Conservation (phyloP, 2,113 vertebrate genomes). For the Lucifuga dentata region DNA sequence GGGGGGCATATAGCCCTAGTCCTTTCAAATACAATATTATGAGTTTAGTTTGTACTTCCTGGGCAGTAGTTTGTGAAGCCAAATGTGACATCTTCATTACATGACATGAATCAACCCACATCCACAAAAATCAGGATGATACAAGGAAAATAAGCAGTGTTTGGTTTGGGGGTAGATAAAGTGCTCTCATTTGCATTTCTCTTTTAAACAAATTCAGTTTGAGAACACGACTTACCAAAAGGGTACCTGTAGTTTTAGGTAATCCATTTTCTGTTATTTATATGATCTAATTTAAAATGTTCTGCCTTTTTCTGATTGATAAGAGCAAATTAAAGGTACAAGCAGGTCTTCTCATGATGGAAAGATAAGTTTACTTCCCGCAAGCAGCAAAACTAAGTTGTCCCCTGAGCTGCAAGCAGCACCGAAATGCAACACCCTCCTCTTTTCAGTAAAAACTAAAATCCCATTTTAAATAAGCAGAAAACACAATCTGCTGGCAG, state of each 20-base stretch:
- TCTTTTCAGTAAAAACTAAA: constrained; percentile 69
- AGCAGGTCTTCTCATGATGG: too few species aligned
- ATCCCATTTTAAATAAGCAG: constrained; percentile 84
- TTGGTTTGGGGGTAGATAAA: too few species aligned
- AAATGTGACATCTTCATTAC: too few species aligned
- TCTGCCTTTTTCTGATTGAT: too few species aligned
- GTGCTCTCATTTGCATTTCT: too few species aligned
- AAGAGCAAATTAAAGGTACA: too few species aligned
- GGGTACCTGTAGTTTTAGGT: neutral
- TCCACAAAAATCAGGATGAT: too few species aligned
- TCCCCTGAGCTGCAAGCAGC: constrained; percentile 4
- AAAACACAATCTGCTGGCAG: constrained; percentile 85
- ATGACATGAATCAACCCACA: too few species aligned
- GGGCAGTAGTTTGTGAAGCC: neutral
- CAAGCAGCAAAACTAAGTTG: constrained; percentile 24
- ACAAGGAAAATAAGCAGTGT: too few species aligned
- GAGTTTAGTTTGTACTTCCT: constrained; percentile 28
- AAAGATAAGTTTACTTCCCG: constrained; percentile 20
- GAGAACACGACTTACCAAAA: too few species aligned
- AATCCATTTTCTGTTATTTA: constrained; percentile 8
- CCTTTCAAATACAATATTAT: too few species aligned
- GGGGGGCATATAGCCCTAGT: neutral
- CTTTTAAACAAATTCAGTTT: neutral
- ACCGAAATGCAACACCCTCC: constrained; percentile 34
- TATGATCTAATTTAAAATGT: neutral